Percentiles rank a stretch among this genome's conserved stretches.
Conservation (phyloP, 2,113 vertebrate species). For the Ceyx melanurus region DNA sequence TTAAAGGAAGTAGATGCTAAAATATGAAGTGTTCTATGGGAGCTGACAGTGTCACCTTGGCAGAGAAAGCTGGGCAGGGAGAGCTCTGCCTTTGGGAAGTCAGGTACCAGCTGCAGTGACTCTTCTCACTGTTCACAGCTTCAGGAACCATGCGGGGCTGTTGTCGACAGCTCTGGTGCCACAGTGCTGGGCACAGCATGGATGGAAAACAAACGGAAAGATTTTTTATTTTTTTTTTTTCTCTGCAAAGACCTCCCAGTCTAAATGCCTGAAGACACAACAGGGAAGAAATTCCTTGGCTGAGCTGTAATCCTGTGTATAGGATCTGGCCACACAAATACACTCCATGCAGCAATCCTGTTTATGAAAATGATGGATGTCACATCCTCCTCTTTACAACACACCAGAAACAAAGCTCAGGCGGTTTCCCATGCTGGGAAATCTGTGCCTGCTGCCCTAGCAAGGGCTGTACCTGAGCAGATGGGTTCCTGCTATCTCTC, state of each 20-base stretch:
- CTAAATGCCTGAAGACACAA: conserved; percentile 5
- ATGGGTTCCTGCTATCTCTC: conserved; percentile 2
- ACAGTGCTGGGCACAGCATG: neutral
- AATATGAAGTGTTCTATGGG: rapidly evolving
- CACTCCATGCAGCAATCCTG: conserved; percentile 3
- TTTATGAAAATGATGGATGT: conserved; percentile 38
- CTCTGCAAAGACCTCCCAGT: conserved; percentile 39
- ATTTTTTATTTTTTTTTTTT: conserved; percentile 15
- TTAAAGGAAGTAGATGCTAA: neutral
- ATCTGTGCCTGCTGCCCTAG: conserved; percentile 2
- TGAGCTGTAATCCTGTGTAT: neutral
- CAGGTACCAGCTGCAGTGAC: neutral
- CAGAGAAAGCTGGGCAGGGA: neutral
- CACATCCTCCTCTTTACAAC: neutral
- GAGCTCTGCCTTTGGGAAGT: neutral
- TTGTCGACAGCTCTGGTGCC: conserved; percentile 8
- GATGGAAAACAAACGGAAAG: conserved; percentile 34
- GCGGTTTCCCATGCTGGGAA: neutral
- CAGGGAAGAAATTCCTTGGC: conserved; percentile 46
- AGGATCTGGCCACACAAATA: conserved; percentile 38
- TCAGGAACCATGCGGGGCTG: neutral
- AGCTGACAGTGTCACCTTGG: neutral
- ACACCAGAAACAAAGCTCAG: conserved; percentile 22
- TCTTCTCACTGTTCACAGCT: neutral
- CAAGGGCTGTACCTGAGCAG: neutral